Conservation (phyloP, 2,113 vertebrate species). For the Hyaena hyaena region DNA sequence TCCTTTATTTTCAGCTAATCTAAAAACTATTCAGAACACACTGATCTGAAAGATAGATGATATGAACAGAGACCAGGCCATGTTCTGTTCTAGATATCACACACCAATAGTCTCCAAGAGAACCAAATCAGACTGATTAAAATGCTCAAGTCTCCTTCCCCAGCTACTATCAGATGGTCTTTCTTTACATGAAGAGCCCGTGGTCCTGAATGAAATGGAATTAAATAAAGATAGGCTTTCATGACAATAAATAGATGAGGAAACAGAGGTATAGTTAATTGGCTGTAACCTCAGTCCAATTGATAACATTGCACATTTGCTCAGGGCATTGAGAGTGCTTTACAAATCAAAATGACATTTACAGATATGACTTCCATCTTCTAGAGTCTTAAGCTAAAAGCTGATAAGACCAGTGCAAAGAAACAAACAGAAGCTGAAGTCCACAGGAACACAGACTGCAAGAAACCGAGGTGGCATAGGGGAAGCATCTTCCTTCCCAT, state of each 20-base stretch:
- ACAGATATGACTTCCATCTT: neutral
- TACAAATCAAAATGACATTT: neutral
- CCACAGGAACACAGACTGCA: neutral
- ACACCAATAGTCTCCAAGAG: neutral
- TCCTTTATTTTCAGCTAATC: neutral
- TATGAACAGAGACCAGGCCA: neutral
- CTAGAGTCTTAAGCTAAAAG: neutral
- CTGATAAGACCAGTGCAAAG: neutral
- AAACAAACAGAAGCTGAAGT: neutral
- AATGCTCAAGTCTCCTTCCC: neutral
- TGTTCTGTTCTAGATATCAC: neutral
- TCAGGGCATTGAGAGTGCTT: neutral
- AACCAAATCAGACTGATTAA: neutral
- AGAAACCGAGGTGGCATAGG: neutral
- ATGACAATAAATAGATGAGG: neutral
- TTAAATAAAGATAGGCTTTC: neutral
- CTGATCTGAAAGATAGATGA: neutral
- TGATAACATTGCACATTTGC: neutral
- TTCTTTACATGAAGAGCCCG: neutral
- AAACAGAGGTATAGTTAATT: neutral
- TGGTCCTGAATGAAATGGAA: neutral
- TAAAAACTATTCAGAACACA: neutral
- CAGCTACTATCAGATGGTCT: neutral
- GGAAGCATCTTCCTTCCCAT: neutral
- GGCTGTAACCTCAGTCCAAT: neutral